Evolutionary conservation across 2,113 vertebrate genomes (phyloP).

Genomic region (Phyllostomus hastatus): DNA sequence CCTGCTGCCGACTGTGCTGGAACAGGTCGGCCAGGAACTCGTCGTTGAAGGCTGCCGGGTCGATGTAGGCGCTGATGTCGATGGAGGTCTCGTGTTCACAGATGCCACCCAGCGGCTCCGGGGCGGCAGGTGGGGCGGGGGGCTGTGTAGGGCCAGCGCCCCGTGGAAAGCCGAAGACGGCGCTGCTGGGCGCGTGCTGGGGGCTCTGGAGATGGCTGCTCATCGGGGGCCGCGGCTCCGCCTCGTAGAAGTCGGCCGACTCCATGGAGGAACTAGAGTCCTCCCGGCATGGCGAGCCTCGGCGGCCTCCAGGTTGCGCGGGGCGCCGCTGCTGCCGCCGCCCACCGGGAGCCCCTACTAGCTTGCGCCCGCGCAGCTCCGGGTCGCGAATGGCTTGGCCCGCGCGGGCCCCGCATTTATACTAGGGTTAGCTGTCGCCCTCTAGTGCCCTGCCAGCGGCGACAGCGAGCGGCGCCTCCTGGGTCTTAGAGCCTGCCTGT

Average conservation of each 20-base stretch:
- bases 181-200: constrained; percentile 84
- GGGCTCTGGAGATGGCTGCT: constrained; percentile 84
- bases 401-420: constrained; percentile 58
- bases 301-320: constrained; percentile 89
- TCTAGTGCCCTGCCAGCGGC: constrained; percentile 70
- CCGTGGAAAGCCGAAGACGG: constrained; percentile 80
- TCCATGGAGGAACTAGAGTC: constrained; percentile 95
- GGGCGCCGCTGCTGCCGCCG: constrained; percentile 48
- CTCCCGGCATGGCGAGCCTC: constrained; percentile 91
- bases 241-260: constrained; percentile 97
- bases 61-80: constrained; percentile 98
- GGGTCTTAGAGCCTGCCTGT: constrained; percentile 68
- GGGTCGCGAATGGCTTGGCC: constrained; percentile 68
- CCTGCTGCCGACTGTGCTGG: constrained; percentile 93
- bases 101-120: constrained; percentile 89
- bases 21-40: constrained; percentile 98
- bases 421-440: constrained; percentile 72
- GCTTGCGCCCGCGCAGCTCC: constrained; percentile 59
- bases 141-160: constrained; percentile 82
- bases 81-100: constrained; percentile 98
- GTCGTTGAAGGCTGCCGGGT: constrained; percentile 98
- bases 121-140: constrained; percentile 82
- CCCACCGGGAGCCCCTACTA: background rate
- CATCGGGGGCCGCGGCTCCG: constrained; percentile 90
- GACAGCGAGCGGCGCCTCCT: background rate